These are phyloP conservation scores for Pterocles gutturalis DNA, from an alignment of 2,113 vertebrate species.

Conservation along the genomic window DNA sequence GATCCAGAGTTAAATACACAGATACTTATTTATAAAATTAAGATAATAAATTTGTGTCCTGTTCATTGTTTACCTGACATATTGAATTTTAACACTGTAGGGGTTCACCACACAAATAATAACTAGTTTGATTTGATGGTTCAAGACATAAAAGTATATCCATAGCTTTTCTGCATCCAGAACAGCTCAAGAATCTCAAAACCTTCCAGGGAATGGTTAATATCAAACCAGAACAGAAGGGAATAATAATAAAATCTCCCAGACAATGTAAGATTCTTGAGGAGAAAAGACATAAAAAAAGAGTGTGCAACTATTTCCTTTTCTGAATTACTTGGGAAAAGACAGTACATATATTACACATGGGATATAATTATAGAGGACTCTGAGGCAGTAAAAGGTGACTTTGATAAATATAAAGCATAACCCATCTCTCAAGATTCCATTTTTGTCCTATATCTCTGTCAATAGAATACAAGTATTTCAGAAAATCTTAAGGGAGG, in stretches of 20 bases:
- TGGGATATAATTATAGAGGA: neutral
- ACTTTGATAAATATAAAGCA: conserved; percentile 16
- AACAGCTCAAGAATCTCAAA: neutral
- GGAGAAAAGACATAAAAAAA: neutral
- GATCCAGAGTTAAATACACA: neutral
- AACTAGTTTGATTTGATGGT: neutral
- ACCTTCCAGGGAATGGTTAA: neutral
- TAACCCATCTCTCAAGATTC: neutral
- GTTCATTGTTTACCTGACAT: neutral
- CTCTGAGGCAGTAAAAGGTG: neutral
- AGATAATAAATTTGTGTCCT: neutral
- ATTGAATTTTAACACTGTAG: neutral
- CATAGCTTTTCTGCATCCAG: neutral
- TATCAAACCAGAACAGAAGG: neutral
- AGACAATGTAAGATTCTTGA: neutral
- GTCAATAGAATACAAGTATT: neutral
- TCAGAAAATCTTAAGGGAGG: neutral
- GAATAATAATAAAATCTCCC: neutral
- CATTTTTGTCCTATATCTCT: neutral
- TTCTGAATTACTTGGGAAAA: neutral
- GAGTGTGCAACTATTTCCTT: neutral
- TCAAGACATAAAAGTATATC: neutral
- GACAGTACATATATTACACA: neutral
- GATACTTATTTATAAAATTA: neutral
- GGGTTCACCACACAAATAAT: neutral